Conservation (phyloP, 35 echinoderm and acorn worm species). For the Holothuria glaberrima region DNA sequence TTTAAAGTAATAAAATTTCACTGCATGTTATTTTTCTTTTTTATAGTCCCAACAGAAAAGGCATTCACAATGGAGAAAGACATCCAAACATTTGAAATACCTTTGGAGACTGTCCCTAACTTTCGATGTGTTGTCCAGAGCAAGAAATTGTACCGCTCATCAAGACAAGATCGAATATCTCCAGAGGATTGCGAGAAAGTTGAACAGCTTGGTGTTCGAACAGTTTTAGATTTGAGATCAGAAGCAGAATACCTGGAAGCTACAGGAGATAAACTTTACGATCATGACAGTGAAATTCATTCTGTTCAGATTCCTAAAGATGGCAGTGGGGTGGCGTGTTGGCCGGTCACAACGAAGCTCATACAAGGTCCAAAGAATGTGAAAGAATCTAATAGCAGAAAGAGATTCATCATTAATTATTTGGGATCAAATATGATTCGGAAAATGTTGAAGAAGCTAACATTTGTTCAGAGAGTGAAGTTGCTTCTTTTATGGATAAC, state of each 20-base stretch:
- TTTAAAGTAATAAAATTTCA: no score
- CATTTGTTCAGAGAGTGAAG: conserved; percentile 67
- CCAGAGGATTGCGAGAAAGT: conserved; percentile 63
- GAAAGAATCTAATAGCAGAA: neutral
- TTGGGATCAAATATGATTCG: conserved; percentile 47
- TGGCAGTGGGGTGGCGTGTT: neutral
- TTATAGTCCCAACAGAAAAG: no score
- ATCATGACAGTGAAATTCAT: conserved; percentile 51
- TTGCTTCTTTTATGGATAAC: conserved; percentile 54
- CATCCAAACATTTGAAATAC: no score
- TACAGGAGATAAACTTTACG: conserved; percentile 62
- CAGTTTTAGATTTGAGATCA: conserved; percentile 78
- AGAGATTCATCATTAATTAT: conserved; percentile 73
- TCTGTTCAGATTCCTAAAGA: conserved; percentile 46
- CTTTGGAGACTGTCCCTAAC: conserved; percentile 63
- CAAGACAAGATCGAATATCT: conserved; percentile 71
- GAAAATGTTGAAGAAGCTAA: conserved; percentile 54
- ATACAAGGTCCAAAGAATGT: conserved; percentile 13
- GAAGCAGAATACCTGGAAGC: conserved; percentile 62
- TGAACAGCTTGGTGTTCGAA: conserved; percentile 56
- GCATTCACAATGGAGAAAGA: no score
- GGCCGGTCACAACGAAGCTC: neutral
- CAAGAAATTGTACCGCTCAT: conserved; percentile 72
- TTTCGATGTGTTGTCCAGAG: conserved; percentile 70
- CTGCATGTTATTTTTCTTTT: no score